phyloP scores from a whole-genome alignment of 30 jellyfish, hydroid and myxozoan species.

The Pseudorhiza aurosa region DNA sequence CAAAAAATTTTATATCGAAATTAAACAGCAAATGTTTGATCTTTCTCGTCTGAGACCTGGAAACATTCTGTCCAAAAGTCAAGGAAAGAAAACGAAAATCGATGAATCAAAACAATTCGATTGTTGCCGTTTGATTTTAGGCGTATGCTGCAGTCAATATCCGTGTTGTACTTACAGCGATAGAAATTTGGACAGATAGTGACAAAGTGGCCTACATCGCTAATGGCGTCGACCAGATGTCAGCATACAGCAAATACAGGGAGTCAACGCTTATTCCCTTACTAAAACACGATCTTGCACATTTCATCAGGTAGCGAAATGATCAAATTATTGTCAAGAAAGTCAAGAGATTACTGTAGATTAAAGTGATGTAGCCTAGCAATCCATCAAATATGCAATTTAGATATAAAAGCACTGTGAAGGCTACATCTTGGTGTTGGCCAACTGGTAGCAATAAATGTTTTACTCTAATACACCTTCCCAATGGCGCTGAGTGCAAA shows the following conservation, averaged over 20 bases:
- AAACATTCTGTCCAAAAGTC: too few relatives aligned
- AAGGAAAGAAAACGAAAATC: too few relatives aligned
- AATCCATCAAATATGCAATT: too few relatives aligned
- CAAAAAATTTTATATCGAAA: too few relatives aligned
- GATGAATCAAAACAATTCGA: neutral
- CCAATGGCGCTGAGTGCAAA: too few relatives aligned
- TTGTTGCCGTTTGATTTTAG: slow-evolving; percentile 17
- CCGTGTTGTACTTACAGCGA: slow-evolving; percentile 78
- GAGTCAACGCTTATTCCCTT: neutral
- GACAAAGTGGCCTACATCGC: slow-evolving; percentile 8
- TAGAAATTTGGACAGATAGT: slow-evolving; percentile 70
- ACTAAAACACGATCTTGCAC: slow-evolving; percentile 50
- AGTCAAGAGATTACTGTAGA: neutral
- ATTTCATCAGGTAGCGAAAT: slow-evolving; percentile 48
- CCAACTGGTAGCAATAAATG: too few relatives aligned
- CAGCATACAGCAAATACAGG: slow-evolving; percentile 20
- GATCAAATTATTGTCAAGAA: neutral
- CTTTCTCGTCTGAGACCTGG: too few relatives aligned
- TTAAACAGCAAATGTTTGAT: too few relatives aligned
- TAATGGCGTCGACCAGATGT: neutral
- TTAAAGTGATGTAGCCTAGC: too few relatives aligned
- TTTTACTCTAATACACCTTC: too few relatives aligned
- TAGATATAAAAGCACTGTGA: too few relatives aligned
- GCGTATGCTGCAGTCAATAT: slow-evolving; percentile 80
- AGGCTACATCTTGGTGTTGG: too few relatives aligned